Percentiles rank a stretch among this genome's conserved stretches.
Evolutionary conservation across 2,113 vertebrate genomes (phyloP).

Genomic region (Amblyopsis rosae): DNA sequence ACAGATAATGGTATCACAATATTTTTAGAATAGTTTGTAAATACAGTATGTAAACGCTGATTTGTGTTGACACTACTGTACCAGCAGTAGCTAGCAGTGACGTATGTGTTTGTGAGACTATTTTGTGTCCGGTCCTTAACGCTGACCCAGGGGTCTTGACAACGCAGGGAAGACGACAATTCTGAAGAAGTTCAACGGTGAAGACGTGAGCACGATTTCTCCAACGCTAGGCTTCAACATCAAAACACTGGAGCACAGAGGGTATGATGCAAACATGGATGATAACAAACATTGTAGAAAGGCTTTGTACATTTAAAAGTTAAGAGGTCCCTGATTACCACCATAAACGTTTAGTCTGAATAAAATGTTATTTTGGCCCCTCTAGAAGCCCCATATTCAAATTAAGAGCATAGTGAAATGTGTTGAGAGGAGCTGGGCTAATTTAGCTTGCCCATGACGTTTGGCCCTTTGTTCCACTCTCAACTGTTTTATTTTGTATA

Average conservation of each 20-base stretch:
- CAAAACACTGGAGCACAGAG: constrained; percentile 88
- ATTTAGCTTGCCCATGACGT: too few species aligned
- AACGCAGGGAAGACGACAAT: constrained; percentile 93
- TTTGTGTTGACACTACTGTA: background rate
- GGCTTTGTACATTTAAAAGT: background rate
- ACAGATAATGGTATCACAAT: background rate
- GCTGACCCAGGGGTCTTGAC: constrained; percentile 80
- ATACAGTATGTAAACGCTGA: background rate
- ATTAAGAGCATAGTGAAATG: too few species aligned
- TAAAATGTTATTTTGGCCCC: too few species aligned
- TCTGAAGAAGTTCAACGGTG: constrained; percentile 91
- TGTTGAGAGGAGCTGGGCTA: too few species aligned
- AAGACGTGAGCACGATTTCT: constrained; percentile 90
- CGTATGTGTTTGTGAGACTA: background rate
- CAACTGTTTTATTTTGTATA: too few species aligned
- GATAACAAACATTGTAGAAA: background rate
- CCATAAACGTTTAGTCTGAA: too few species aligned
- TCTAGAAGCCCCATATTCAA: too few species aligned
- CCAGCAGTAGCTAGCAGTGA: background rate
- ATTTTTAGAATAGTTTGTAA: background rate
- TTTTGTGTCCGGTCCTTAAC: constrained; percentile 66
- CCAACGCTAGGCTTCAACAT: constrained; percentile 93
- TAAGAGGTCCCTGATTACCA: too few species aligned
- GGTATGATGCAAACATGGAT: constrained; percentile 66
- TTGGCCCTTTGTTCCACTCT: too few species aligned